Evolutionary conservation across 2,113 vertebrate species (phyloP), one percentile per base, ranked within the genome.

Genomic region (Podarcis cretensis): DNA sequence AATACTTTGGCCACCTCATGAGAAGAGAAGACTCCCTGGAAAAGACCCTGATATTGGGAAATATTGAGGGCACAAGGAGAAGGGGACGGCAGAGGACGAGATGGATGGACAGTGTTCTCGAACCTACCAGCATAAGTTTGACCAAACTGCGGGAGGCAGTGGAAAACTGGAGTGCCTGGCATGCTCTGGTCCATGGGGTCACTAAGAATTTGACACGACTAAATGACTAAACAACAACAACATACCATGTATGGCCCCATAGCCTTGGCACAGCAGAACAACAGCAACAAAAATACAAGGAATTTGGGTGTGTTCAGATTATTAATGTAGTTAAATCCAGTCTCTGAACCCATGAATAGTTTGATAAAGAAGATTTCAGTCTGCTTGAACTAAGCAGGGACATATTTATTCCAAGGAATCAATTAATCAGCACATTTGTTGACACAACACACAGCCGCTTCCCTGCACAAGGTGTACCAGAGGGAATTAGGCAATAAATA

Each of bases 401-500:
- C 81, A 89, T 73, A 92, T 88, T 25, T 87, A 88, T 27, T 84
- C 65, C 76, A 43, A 65, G 59, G 43, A 88, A 92, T 87, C 92
- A 91, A 91, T 94, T 88, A 85, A 86, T 83, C 87, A 81, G 37
- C 83, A 92, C 48, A 91, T 94, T 92, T 93, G 89, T 92, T 94
- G 88, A 92, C 83, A 91, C 71, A 91, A 40, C 63, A 91, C 5
- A 91, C 5, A 10, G 2, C 83, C 91, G 59, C 54, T 92, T 90
- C 54, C 83, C 89, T 79, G 66, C 12, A 86, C 9, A 78, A 77
- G 48, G 32, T 84, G 54, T 89, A 84, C 59, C 88, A 88, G 35
- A 75, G 43, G 23, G 93, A 93, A 95, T 92, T 92, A 94, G 75
- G 89, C 30, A 91, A 89, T 93, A 95, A 91, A 93, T 91, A 94